These are phyloP conservation scores for Ciconia boyciana DNA, from an alignment of 2,113 vertebrate genomes.

Conservation along the genomic window DNA sequence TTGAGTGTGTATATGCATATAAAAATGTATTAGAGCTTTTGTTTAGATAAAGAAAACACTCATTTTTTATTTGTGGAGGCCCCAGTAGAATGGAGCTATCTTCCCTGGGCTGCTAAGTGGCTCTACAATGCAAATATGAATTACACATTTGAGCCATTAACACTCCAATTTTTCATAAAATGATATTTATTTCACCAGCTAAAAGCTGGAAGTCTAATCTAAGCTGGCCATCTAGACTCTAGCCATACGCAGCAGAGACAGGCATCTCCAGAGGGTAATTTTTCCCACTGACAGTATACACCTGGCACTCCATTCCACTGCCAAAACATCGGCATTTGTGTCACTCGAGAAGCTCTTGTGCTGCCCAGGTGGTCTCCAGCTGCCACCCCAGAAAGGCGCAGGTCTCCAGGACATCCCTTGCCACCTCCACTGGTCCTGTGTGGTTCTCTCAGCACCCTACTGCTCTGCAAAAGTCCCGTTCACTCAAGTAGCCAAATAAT, in stretches of 20 bases:
- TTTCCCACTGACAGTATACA: not conserved
- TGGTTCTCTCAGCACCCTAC: not conserved
- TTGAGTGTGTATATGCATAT: not conserved
- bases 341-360: not conserved
- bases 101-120: not conserved
- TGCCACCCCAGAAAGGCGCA: not conserved
- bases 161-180: not conserved
- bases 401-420: not conserved
- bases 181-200: not conserved
- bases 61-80: not conserved
- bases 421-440: accelerated
- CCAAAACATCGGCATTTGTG: not conserved
- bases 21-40: not conserved
- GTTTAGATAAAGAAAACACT: not conserved
- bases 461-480: not conserved
- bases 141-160: not conserved
- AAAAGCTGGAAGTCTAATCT: not conserved
- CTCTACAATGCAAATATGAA: not conserved
- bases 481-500: not conserved
- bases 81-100: not conserved
- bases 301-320: not conserved
- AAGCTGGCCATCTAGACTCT: not conserved
- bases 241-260: not conserved
- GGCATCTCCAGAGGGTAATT: not conserved
- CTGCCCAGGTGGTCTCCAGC: not conserved